phyloP scores from a whole-genome alignment of 2,797 vertebrate species.

The Benthosema pterotum region DNA sequence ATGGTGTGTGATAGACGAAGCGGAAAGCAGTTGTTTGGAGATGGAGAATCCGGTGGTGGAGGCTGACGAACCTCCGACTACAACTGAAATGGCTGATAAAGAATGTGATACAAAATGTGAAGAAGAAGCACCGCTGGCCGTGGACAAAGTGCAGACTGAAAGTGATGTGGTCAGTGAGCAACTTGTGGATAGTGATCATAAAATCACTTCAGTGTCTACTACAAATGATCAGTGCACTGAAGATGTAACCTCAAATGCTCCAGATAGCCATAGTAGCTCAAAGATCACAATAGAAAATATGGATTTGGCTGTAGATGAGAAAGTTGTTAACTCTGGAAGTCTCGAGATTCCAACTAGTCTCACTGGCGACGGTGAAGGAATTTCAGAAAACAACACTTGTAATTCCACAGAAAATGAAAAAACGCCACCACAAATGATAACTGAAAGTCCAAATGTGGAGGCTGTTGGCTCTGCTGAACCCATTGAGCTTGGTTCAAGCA shows the following conservation, averaged over 20 bases:
- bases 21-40: constrained; percentile 50
- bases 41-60: constrained; percentile 10
- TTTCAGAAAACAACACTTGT: background rate
- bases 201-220: constrained; percentile 21
- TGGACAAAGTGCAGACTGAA: background rate
- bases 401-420: constrained; percentile 1
- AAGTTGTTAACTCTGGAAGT: background rate
- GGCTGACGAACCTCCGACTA: background rate
- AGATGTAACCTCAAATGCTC: background rate
- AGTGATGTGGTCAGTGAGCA: constrained; percentile 1
- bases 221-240: background rate
- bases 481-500: constrained; percentile 1
- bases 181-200: constrained; percentile 13
- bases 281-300: constrained; percentile 16
- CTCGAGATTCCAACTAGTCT: background rate
- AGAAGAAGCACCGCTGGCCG: constrained; percentile 5
- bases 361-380: background rate
- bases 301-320: constrained; percentile 5
- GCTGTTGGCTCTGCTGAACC: constrained; percentile 9
- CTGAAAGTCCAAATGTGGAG: background rate
- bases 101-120: background rate
- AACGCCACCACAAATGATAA: background rate
- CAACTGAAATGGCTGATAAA: background rate
- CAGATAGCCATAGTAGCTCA: constrained; percentile 1
- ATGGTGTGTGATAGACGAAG: constrained; percentile 73